Evolutionary conservation across 2,888 invertebrate genomes (phyloP).

Genomic region (Agrochola circellaris): DNA sequence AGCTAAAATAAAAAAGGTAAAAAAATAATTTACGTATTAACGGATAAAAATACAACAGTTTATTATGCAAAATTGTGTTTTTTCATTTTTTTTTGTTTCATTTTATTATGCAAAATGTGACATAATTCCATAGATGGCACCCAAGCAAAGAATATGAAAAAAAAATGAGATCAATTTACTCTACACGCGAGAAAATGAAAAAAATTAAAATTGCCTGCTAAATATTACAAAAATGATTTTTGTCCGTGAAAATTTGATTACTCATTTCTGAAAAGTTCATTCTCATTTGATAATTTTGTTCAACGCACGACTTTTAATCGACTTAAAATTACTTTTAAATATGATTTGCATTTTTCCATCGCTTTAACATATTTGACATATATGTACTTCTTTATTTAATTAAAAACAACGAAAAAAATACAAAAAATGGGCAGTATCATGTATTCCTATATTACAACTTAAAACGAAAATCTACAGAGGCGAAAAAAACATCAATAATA

Average conservation of each 20-base stretch:
- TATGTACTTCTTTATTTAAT: constrained; percentile 69
- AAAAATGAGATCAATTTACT: constrained; percentile 86
- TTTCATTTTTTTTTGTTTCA: constrained; percentile 59
- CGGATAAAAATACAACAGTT: constrained; percentile 72
- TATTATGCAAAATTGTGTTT: constrained; percentile 82
- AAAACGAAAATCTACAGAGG: constrained; percentile 85
- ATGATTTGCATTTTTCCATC: constrained; percentile 67
- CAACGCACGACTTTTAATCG: constrained; percentile 77
- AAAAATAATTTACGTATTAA: constrained; percentile 69
- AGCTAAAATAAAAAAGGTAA: constrained; percentile 65
- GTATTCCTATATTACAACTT: constrained; percentile 89
- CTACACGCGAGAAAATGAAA: constrained; percentile 66
- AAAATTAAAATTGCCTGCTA: constrained; percentile 87
- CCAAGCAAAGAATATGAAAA: constrained; percentile 83
- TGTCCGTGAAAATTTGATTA: constrained; percentile 75
- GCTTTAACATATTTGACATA: constrained; percentile 62
- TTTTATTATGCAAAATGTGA: constrained; percentile 84
- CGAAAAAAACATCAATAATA: constrained; percentile 88
- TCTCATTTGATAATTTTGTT: constrained; percentile 81
- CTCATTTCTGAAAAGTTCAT: constrained; percentile 65
- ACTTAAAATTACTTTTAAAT: constrained; percentile 73
- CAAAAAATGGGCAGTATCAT: constrained; percentile 88
- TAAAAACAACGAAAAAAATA: constrained; percentile 75
- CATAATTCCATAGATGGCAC: constrained; percentile 82
- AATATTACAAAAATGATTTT: constrained; percentile 71